A percentile compares a stretch with the other conserved stretches of the same genome.
Conservation (phyloP, 2,797 vertebrate species). For the Rhynchonycteris naso region DNA sequence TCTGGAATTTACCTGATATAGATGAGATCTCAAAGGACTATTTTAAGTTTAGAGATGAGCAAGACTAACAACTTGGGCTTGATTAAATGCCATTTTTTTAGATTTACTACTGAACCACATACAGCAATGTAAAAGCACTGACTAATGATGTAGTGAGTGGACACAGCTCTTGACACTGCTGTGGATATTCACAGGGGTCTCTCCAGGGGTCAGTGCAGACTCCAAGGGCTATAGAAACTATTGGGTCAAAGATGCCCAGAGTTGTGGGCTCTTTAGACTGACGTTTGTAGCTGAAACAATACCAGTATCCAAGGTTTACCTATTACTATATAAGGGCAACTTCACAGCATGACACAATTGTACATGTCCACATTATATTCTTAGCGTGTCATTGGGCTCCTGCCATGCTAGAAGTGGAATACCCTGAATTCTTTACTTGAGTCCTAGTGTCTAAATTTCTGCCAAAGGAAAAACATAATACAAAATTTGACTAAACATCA, state of each 20-base stretch:
- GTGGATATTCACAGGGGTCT: not conserved
- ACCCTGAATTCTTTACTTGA: conserved; percentile 12
- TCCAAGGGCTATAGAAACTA: not conserved
- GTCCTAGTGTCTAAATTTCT: conserved; percentile 32
- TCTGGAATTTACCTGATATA: conserved; percentile 41
- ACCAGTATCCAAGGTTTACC: not conserved
- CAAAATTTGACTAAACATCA: not conserved
- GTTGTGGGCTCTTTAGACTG: not conserved
- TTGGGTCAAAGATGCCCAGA: not conserved
- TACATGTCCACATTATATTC: not conserved
- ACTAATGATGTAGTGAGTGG: not conserved
- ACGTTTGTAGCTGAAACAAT: not conserved
- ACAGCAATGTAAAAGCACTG: not conserved
- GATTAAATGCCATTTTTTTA: not conserved
- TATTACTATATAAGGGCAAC: conserved; percentile 20
- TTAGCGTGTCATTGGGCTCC: not conserved
- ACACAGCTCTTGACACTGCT: not conserved
- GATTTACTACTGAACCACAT: not conserved
- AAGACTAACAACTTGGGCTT: not conserved
- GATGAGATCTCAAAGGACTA: not conserved
- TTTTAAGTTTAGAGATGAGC: not conserved
- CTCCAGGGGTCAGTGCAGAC: not conserved
- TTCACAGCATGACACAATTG: not conserved
- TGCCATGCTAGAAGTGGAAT: not conserved
- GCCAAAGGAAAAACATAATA: conserved; percentile 28